Evolutionary conservation across 2,113 vertebrate genomes (phyloP).

Genomic region (Microtus montanus): DNA sequence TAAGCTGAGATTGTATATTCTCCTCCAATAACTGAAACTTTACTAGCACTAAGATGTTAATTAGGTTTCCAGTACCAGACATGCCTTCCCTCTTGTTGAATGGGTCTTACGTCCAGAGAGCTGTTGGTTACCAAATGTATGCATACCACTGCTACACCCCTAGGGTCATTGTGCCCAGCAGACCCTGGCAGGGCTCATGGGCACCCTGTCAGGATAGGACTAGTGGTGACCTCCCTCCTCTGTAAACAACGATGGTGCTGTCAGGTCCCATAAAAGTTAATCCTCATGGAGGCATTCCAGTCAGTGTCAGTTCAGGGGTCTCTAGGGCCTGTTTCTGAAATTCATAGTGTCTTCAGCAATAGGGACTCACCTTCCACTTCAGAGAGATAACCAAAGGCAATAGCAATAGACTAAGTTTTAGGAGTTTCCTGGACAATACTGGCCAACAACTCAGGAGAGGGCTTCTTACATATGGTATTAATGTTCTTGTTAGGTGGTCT

Average conservation of each 20-base stretch:
- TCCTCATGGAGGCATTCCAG: background rate
- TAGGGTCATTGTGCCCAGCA: background rate
- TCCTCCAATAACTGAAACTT: background rate
- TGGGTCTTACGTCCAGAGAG: background rate
- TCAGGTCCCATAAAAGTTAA: background rate
- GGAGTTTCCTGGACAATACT: background rate
- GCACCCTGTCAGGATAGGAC: background rate
- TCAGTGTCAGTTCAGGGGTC: background rate
- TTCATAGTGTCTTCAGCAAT: background rate
- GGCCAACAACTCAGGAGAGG: background rate
- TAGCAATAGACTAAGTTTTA: background rate
- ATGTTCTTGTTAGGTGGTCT: background rate
- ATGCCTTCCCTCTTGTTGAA: background rate
- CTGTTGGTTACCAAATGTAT: background rate
- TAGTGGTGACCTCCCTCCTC: background rate
- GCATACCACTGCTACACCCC: background rate
- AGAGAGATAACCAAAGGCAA: background rate
- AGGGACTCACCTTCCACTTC: background rate
- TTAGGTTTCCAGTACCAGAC: background rate
- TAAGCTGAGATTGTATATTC: background rate
- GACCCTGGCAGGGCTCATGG: background rate
- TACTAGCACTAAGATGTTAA: background rate
- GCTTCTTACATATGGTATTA: background rate
- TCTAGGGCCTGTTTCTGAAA: background rate
- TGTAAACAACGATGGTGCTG: background rate